Conservation (phyloP, 2,113 vertebrate species). For the Phrynosoma blainvillii region DNA sequence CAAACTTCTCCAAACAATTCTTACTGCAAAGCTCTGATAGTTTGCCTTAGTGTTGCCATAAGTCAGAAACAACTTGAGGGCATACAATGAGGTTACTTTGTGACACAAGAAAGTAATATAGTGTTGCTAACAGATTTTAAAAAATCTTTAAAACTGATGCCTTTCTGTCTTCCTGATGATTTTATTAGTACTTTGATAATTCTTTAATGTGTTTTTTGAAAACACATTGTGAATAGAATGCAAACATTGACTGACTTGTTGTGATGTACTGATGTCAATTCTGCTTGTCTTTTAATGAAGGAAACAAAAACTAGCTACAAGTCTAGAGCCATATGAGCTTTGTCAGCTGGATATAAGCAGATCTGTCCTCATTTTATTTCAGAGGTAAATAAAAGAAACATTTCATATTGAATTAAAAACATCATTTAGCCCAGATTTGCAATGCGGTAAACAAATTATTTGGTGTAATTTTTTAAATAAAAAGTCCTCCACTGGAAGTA, state of each 20-base stretch:
- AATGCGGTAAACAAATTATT: slow-evolving; percentile 4
- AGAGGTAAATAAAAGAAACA: background rate
- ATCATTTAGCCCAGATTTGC: background rate
- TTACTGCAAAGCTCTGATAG: background rate
- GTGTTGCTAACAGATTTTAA: background rate
- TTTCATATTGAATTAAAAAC: slow-evolving; percentile 1
- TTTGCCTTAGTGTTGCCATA: too few relatives aligned
- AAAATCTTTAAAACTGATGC: background rate
- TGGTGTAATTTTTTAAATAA: background rate
- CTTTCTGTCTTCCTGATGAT: background rate
- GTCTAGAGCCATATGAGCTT: background rate
- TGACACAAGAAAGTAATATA: background rate
- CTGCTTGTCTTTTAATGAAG: background rate
- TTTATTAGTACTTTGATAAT: background rate
- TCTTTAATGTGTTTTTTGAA: background rate
- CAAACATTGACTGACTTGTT: fast-evolving
- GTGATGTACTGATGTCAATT: background rate
- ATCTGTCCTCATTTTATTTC: fast-evolving
- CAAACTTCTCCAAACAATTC: background rate
- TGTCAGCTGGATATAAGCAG: background rate
- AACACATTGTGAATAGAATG: background rate
- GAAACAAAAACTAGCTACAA: background rate
- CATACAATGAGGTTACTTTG: background rate
- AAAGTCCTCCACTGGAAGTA: fast-evolving
- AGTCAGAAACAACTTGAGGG: too few relatives aligned